Conservation (phyloP, 2,113 vertebrate genomes). For the Noturus placidus region DNA sequence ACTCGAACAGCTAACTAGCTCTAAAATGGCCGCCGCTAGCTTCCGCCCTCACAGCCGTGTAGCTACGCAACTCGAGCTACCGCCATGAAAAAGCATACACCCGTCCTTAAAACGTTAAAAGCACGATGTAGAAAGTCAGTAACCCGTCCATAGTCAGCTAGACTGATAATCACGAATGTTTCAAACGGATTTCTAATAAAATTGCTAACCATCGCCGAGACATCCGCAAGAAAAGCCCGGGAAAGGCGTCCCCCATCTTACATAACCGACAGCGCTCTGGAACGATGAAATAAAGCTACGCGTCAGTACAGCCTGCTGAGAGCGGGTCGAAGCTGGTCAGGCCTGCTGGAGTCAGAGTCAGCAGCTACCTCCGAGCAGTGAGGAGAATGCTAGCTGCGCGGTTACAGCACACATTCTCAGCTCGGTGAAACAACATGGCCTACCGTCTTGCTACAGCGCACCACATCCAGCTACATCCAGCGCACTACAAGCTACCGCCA, state of each 20-base stretch:
- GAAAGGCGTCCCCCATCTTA: conserved; percentile 61
- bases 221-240: conserved; percentile 65
- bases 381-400: conserved; percentile 23
- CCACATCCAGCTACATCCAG: conserved; percentile 15
- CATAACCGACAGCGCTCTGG: neutral
- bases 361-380: neutral
- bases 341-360: neutral
- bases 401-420: conserved; percentile 18
- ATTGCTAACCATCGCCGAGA: conserved; percentile 43
- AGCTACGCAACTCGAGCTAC: conserved; percentile 47
- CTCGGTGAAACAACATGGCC: conserved; percentile 48
- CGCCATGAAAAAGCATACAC: conserved; percentile 1
- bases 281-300: fast-evolving
- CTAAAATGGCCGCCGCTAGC: conserved; percentile 80
- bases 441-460: conserved; percentile 13
- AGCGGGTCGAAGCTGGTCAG: neutral
- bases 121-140: too few relatives aligned
- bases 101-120: neutral
- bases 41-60: conserved; percentile 67
- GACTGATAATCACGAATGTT: conserved; percentile 35
- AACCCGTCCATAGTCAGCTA: too few relatives aligned
- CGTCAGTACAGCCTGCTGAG: neutral
- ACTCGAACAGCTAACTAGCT: conserved; percentile 56
- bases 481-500: conserved; percentile 43
- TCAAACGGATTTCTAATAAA: conserved; percentile 69